phyloP scores from a whole-genome alignment of 2,797 vertebrate genomes.

The Melanogrammus aeglefinus region DNA sequence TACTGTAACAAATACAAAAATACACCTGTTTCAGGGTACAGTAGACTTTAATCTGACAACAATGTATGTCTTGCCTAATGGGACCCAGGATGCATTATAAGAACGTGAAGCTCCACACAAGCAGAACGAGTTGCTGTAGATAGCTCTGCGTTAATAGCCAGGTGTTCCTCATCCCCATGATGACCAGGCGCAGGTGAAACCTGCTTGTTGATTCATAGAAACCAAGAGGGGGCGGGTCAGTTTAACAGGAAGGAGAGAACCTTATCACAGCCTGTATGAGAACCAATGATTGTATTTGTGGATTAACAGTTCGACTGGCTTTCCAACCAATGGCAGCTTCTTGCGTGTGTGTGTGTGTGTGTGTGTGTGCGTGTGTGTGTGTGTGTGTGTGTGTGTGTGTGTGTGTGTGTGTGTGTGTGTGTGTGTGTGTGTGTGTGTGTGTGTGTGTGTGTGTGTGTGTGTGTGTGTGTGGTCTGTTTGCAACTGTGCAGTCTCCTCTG shows the following conservation, averaged over 20 bases:
- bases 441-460: slow-evolving; percentile 8
- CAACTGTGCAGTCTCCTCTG: neutral
- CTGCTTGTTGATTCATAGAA: neutral
- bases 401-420: too few species aligned
- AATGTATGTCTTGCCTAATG: neutral
- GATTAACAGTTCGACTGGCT: neutral
- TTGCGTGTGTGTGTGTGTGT: neutral
- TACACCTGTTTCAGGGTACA: neutral
- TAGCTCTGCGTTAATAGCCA: neutral
- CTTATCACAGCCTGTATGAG: neutral
- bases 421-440: neutral
- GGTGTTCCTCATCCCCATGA: neutral
- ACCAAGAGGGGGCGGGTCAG: neutral
- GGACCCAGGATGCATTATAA: neutral
- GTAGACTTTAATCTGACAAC: neutral
- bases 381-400: too few species aligned
- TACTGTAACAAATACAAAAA: neutral
- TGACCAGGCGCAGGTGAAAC: too few species aligned
- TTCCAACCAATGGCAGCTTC: neutral
- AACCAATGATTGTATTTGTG: neutral
- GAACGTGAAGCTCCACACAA: neutral
- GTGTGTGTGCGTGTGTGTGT: too few species aligned
- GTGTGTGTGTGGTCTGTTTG: neutral
- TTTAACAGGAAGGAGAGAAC: neutral
- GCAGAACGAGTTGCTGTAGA: neutral